Percentiles rank a stretch among this genome's conserved stretches.
These are phyloP conservation scores for Peromyscus eremicus DNA, from an alignment of 2,797 vertebrate species.

Conservation along the genomic window DNA sequence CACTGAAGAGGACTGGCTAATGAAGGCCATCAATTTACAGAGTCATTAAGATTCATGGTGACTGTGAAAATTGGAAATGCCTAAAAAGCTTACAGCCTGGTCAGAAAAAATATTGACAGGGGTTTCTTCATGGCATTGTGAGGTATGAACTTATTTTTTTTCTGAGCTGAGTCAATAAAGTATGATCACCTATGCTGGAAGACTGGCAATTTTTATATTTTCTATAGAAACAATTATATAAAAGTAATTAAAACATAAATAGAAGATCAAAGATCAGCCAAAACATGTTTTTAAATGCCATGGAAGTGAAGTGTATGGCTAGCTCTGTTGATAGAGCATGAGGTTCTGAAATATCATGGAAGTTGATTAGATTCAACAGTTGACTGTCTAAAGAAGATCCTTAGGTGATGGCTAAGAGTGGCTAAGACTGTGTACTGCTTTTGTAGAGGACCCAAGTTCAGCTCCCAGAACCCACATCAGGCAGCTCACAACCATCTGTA, in stretches of 20 bases:
- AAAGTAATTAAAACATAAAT: slow-evolving; percentile 17
- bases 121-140: background rate
- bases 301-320: background rate
- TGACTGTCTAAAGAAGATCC: background rate
- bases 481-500: background rate
- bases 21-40: background rate
- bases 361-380: background rate
- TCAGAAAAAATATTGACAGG: background rate
- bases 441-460: background rate
- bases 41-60: background rate
- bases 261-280: background rate
- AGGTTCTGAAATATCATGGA: background rate
- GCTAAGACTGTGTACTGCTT: background rate
- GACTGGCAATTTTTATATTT: background rate
- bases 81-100: background rate
- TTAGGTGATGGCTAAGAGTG: background rate
- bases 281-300: background rate
- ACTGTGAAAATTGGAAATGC: background rate
- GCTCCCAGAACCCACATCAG: background rate
- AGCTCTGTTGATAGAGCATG: background rate
- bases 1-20: background rate
- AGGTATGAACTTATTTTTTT: background rate
- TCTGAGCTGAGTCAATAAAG: background rate
- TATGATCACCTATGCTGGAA: background rate
- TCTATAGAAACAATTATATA: background rate